phyloP scores from a whole-genome alignment of 2,113 vertebrate genomes.

The Rhea pennata region DNA sequence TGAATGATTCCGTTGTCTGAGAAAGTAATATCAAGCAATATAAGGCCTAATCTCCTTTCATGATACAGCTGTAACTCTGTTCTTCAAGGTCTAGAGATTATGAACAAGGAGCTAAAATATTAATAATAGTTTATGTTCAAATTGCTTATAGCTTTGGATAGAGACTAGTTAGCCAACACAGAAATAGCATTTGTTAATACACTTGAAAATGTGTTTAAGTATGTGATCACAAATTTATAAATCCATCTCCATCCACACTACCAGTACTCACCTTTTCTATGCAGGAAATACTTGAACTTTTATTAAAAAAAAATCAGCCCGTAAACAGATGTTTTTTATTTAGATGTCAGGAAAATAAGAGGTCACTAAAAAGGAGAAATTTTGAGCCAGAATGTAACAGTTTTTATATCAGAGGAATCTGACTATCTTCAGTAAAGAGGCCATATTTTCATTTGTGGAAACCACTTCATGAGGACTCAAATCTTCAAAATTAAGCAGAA shows the following conservation, averaged over 20 bases:
- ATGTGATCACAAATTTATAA: not conserved
- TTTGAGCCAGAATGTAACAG: not conserved
- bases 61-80: not conserved
- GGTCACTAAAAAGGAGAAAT: constrained; percentile 28
- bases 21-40: not conserved
- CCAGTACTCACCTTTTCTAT: not conserved
- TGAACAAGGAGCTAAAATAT: not conserved
- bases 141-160: not conserved
- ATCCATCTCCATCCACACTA: not conserved
- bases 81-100: not conserved
- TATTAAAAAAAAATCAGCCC: not conserved
- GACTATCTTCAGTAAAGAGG: not conserved
- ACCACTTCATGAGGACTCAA: not conserved
- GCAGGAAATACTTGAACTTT: not conserved
- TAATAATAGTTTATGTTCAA: not conserved
- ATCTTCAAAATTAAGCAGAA: not conserved
- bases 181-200: not conserved
- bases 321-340: not conserved
- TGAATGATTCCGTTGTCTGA: not conserved
- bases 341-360: not conserved
- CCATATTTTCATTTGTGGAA: not conserved
- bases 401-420: not conserved
- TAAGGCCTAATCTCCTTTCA: not conserved
- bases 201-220: not conserved
- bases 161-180: not conserved